Evolutionary conservation across 2,797 vertebrate species (phyloP).

Genomic region (Dryobates pubescens): DNA sequence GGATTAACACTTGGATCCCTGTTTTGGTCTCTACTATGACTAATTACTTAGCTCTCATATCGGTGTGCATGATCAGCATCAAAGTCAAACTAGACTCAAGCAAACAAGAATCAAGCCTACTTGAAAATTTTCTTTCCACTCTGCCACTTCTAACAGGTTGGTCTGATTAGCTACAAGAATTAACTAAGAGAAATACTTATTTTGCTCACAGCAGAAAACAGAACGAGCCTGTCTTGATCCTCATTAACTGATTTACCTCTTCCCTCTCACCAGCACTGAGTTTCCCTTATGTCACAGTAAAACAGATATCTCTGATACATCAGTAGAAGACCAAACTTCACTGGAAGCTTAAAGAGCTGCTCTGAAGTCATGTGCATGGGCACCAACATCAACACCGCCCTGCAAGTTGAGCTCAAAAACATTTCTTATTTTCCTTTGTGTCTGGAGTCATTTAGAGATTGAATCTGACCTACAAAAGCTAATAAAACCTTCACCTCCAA

Average conservation of each 20-base stretch:
- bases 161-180: neutral
- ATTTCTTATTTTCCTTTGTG: neutral
- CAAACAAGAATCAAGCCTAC: neutral
- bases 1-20: neutral
- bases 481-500: neutral
- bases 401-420: neutral
- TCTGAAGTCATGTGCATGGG: neutral
- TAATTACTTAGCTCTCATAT: neutral
- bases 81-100: neutral
- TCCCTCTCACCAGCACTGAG: neutral
- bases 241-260: neutral
- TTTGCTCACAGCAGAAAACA: neutral
- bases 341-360: neutral
- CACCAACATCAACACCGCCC: neutral
- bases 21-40: neutral
- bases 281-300: neutral
- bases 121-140: neutral
- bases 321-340: neutral
- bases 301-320: neutral
- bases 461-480: neutral
- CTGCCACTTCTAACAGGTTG: neutral
- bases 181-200: neutral
- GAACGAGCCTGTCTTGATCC: neutral
- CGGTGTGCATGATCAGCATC: fast-evolving
- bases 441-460: neutral